Percentiles rank a stretch among this genome's conserved stretches.
These are phyloP conservation scores for Sesia apiformis DNA, from an alignment of 2,888 invertebrate species.

Conservation along the genomic window DNA sequence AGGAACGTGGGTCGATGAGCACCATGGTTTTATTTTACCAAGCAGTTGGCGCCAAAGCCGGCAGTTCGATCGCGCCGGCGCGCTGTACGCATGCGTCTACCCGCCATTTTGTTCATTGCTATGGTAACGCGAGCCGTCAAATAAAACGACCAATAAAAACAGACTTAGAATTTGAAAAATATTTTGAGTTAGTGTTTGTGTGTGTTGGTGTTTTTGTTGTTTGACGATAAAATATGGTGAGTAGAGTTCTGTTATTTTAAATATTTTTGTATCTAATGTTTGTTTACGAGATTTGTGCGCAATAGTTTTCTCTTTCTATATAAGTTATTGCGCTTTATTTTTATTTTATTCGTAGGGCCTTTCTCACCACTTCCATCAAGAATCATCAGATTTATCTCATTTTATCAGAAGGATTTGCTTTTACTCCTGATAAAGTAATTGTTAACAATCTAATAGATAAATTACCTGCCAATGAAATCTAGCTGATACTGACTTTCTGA, in stretches of 20 bases:
- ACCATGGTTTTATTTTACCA: constrained; percentile 9
- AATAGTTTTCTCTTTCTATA: too few relatives aligned
- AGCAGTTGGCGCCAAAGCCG: constrained; percentile 55
- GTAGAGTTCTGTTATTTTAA: background rate
- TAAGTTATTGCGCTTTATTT: too few relatives aligned
- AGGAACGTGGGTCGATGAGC: constrained; percentile 14
- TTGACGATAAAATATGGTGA: background rate
- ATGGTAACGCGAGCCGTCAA: constrained; percentile 34
- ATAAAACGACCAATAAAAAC: background rate
- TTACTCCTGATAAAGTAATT: too few relatives aligned
- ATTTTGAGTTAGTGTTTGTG: background rate
- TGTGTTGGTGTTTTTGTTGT: background rate
- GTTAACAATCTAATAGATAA: too few relatives aligned
- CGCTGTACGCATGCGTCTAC: constrained; percentile 42
- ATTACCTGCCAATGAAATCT: too few relatives aligned
- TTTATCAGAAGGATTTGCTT: too few relatives aligned
- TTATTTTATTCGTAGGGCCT: too few relatives aligned
- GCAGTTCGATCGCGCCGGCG: constrained; percentile 39
- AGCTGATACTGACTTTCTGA: too few relatives aligned
- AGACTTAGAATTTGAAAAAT: background rate
- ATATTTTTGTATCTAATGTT: too few relatives aligned
- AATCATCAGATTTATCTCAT: too few relatives aligned
- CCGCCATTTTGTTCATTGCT: constrained; percentile 44
- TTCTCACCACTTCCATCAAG: too few relatives aligned
- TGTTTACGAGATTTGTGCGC: too few relatives aligned